A percentile compares a stretch with the other conserved stretches of the same genome.
Evolutionary conservation across 2,797 vertebrate species (phyloP).

Genomic region (Steatocranus sp.): DNA sequence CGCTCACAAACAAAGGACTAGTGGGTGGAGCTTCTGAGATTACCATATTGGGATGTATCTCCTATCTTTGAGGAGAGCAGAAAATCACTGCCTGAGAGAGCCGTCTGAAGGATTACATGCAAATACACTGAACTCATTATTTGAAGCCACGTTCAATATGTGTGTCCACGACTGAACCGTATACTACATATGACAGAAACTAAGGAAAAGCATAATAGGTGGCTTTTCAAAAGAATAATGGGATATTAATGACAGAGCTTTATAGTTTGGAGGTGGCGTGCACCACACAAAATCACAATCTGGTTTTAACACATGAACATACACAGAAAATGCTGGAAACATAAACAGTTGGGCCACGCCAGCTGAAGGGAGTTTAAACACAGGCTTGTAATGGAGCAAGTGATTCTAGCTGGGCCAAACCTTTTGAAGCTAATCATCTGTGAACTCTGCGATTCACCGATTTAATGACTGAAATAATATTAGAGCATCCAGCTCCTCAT

Average conservation of each 20-base stretch:
- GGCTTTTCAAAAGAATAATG: constrained; percentile 16
- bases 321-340: constrained; percentile 64
- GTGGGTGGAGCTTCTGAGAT: background rate
- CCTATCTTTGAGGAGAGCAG: background rate
- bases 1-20: background rate
- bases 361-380: constrained; percentile 74
- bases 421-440: constrained; percentile 82
- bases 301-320: constrained; percentile 31
- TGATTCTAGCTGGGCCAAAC: constrained; percentile 70
- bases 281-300: constrained; percentile 43
- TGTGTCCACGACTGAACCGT: background rate
- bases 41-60: background rate
- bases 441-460: constrained; percentile 68
- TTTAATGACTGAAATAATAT: constrained; percentile 79
- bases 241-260: constrained; percentile 26
- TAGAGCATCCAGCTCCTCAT: constrained; percentile 70
- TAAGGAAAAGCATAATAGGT: background rate
- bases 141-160: background rate
- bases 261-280: constrained; percentile 1
- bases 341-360: constrained; percentile 67
- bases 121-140: background rate
- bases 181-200: background rate
- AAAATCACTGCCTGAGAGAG: background rate
- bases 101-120: background rate
- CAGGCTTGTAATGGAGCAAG: constrained; percentile 73